Evolutionary conservation across 2,797 vertebrate species (phyloP), one percentile per base, ranked within the genome.

Genomic region (Acanthopagrus latus): DNA sequence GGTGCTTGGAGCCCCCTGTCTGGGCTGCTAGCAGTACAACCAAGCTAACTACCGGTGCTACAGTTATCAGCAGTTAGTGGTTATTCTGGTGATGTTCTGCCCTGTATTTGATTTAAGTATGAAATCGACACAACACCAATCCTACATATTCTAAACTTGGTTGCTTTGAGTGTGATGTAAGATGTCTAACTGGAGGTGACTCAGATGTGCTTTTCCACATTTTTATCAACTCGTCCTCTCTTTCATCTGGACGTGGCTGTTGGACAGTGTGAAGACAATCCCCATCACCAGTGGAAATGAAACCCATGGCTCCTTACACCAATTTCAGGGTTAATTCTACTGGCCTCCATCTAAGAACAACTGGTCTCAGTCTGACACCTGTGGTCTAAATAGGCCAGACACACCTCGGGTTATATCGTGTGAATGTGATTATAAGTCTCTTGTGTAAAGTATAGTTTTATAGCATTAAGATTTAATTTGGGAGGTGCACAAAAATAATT

Each of bases 301-400:
- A 2, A 23, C 56, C 1, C 60, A 14, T 50, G 47, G 57, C 51
- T 38, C 25, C 38, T 23, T 25, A 21, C 23, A 47, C 50, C 58
- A 54, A 14, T 71, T 63, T 66, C 20, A 38, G 51, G 77, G 74
- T 76, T 86, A 78, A 83, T 86, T 79, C 41, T 56, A 82, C 3
- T 62, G 65, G 21, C 57, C 21, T 33, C 41, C 62, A 21, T 47
- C 56, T 74, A 80, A 50, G 43, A 71, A 20, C 47, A 86, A 25
- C 44, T 76, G 68, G 48, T 75, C 71, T 66, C 21, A 56, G 20
- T 13, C 57, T n/a, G 33, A 69, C 38, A 51, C 33, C 55, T 64
- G 69, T 43, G 21, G 11, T 58, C 71, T 58, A 74, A 79, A 81
- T 54, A 46, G 56, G 27, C 64, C 63, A 47, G n/a, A 82, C 52